phyloP scores from a whole-genome alignment of 1,140 invertebrate species.

The Nomia melanderi region DNA sequence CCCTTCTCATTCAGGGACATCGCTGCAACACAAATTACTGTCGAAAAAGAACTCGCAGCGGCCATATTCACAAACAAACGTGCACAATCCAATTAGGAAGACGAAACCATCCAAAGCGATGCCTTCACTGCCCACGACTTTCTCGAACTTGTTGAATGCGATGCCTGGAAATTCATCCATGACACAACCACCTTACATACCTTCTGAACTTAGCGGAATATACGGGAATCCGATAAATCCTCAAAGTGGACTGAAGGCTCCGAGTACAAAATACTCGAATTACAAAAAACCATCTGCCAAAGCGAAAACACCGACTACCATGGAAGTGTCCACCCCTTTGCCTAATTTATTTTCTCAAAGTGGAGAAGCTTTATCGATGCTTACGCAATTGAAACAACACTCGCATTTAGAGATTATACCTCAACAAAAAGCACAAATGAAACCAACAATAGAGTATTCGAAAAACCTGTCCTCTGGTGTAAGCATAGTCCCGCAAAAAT shows the following conservation, averaged over 20 bases:
- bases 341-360: slow-evolving; percentile 38
- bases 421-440: slow-evolving; percentile 65
- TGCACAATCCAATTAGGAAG: slow-evolving; percentile 60
- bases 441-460: slow-evolving; percentile 61
- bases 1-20: slow-evolving; percentile 50
- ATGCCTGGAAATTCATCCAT: slow-evolving; percentile 46
- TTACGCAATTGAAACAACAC: slow-evolving; percentile 84
- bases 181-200: slow-evolving; percentile 58
- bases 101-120: slow-evolving; percentile 46
- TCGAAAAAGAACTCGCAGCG: slow-evolving; percentile 74
- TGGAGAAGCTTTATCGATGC: slow-evolving; percentile 67
- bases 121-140: slow-evolving; percentile 47
- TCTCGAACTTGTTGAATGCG: slow-evolving; percentile 48
- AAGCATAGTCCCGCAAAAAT: slow-evolving; percentile 63
- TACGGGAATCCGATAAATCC: slow-evolving; percentile 65
- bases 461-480: slow-evolving; percentile 64
- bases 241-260: slow-evolving; percentile 27
- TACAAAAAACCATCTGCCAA: slow-evolving; percentile 61
- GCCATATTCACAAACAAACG: slow-evolving; percentile 26
- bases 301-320: slow-evolving; percentile 40
- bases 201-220: slow-evolving; percentile 68
- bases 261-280: slow-evolving; percentile 35
- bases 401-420: slow-evolving; percentile 84
- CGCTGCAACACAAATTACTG: slow-evolving; percentile 74
- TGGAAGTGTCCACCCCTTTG: slow-evolving; percentile 52